Percentiles rank a stretch among this genome's conserved stretches.
Evolutionary conservation across 2,113 vertebrate species (phyloP).

Genomic region (Paramisgurnus dabryanus): DNA sequence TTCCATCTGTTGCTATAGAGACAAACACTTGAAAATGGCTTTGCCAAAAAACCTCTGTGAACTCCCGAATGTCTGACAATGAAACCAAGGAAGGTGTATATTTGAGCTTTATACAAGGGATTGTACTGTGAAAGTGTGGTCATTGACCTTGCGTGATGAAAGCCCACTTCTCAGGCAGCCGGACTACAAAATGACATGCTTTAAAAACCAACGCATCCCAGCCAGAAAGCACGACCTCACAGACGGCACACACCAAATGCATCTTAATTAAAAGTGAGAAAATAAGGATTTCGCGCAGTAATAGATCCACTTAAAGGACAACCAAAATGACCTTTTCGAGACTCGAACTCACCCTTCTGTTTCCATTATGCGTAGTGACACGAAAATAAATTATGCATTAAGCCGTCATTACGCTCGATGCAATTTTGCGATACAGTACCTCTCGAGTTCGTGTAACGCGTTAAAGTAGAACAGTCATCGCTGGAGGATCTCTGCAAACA

Average conservation of each 20-base stretch:
- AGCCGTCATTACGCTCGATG: not conserved
- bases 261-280: slow-evolving; percentile 35
- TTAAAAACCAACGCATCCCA: slow-evolving; percentile 21
- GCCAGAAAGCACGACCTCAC: slow-evolving; percentile 10
- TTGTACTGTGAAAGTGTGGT: slow-evolving; percentile 24
- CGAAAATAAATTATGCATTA: slow-evolving; percentile 15
- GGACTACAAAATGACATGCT: slow-evolving; percentile 10
- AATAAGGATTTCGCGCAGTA: slow-evolving; percentile 5
- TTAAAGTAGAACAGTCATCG: slow-evolving; percentile 49
- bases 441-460: slow-evolving; percentile 7
- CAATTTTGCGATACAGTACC: not conserved
- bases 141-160: slow-evolving; percentile 35
- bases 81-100: slow-evolving; percentile 19
- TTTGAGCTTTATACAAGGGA: slow-evolving; percentile 19
- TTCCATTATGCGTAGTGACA: not conserved
- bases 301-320: slow-evolving; percentile 20
- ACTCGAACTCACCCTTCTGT: not conserved
- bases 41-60: slow-evolving; percentile 27
- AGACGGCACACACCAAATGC: slow-evolving; percentile 9
- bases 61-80: slow-evolving; percentile 38
- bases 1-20: slow-evolving; percentile 50
- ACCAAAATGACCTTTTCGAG: slow-evolving; percentile 1
- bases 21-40: slow-evolving; percentile 47
- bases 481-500: slow-evolving; percentile 43
- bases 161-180: not conserved